Conservation (phyloP, 2,113 vertebrate genomes). For the Misgurnus mizolepis region DNA sequence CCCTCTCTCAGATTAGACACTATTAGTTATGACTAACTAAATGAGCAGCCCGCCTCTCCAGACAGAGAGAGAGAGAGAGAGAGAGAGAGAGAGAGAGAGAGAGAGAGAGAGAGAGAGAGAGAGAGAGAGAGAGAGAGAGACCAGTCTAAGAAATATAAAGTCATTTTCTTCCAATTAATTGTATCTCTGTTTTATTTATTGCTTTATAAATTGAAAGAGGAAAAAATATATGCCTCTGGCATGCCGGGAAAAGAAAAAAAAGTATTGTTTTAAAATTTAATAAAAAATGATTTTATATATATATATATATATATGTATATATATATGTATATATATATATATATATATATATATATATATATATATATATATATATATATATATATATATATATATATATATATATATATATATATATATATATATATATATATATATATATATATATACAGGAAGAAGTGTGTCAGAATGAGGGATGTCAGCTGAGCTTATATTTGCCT, state of each 20-base stretch:
- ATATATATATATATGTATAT: too few relatives aligned
- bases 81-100: constrained; percentile 48
- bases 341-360: too few relatives aligned
- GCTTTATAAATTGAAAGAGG: constrained; percentile 22
- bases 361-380: too few relatives aligned
- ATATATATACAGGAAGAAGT: not conserved
- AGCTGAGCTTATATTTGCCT: constrained; percentile 12
- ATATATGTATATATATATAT: too few relatives aligned
- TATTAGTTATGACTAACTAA: constrained; percentile 99
- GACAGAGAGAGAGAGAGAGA: constrained; percentile 82
- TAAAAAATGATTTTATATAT: too few relatives aligned
- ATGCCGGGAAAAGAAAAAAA: not conserved
- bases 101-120: constrained; percentile 70
- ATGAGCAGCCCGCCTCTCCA: constrained; percentile 91
- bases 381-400: too few relatives aligned
- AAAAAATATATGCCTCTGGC: constrained; percentile 23
- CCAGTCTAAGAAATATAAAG: not conserved
- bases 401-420: too few relatives aligned
- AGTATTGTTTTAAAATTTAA: too few relatives aligned
- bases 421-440: too few relatives aligned
- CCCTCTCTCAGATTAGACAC: constrained; percentile 98
- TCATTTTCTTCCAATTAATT: constrained; percentile 41
- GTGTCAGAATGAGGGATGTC: not conserved
- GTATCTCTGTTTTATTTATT: constrained; percentile 15
- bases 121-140: constrained; percentile 47